Percentiles rank a stretch among this genome's conserved stretches.
Evolutionary conservation across 2,113 vertebrate genomes (phyloP).

Genomic region (Panthera uncia): DNA sequence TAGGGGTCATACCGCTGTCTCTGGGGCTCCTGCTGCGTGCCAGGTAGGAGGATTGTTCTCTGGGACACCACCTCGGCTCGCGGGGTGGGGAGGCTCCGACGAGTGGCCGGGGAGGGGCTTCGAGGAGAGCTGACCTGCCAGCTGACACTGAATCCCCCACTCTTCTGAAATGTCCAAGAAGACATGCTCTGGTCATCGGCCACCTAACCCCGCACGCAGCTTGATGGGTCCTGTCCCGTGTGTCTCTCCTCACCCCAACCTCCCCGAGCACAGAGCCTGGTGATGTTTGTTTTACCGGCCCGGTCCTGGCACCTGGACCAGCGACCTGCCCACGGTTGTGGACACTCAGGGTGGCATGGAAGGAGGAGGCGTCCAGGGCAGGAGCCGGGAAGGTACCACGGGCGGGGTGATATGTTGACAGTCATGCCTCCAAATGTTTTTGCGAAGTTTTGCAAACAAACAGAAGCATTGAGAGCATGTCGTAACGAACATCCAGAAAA

Average conservation of each 20-base stretch:
- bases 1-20: rapidly evolving
- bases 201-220: rapidly evolving
- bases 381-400: rapidly evolving
- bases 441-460: background rate
- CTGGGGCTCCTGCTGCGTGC: rapidly evolving
- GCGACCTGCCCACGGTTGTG: rapidly evolving
- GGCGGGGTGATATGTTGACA: rapidly evolving
- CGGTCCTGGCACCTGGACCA: rapidly evolving
- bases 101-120: too few relatives aligned
- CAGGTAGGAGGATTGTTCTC: background rate
- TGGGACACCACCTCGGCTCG: too few relatives aligned
- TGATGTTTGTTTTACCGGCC: rapidly evolving
- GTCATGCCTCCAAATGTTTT: background rate
- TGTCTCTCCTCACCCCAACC: rapidly evolving
- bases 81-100: background rate
- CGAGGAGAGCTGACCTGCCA: rapidly evolving
- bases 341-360: rapidly evolving
- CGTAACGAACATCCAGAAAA: rapidly evolving
- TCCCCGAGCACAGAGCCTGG: rapidly evolving
- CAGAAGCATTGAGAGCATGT: background rate
- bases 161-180: background rate
- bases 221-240: rapidly evolving
- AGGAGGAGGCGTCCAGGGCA: rapidly evolving
- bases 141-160: rapidly evolving
- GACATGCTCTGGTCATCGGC: rapidly evolving